Evolutionary conservation across 2,888 invertebrate genomes (phyloP), one percentile per base, ranked within the genome.

Genomic region (Leptopilina syphax): DNA sequence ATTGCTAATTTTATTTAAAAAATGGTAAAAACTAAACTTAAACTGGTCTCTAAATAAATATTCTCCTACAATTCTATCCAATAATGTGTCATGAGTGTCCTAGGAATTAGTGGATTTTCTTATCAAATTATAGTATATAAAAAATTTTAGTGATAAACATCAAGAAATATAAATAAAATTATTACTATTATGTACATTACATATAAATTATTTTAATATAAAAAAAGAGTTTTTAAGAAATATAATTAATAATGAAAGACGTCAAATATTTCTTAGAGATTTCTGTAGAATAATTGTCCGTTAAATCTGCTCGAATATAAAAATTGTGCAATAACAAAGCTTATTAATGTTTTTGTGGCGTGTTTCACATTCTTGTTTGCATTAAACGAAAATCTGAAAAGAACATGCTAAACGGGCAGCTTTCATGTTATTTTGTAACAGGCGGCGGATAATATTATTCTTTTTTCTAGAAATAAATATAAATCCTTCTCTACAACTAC

Each of bases 311-410:
- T 47, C 47, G 68, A 68, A 77, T 83, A 80, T 81, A 79, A 86
- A 9, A 86, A 86, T 83, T 83, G 81, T 81, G 80, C 81, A 54
- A 10, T 68, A 60, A 34, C 76, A 77, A 76, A 13, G 77, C 78
- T 47, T 65, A 80, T 83, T 86, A 86, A 85, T 81, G 86, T 83
- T 81, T 60, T 77, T 66, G 81, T 85, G 65, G 85, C 86, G 84
- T 86, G 86, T 81, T 70, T 80, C 60, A 65, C 67, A 65, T 70
- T 50, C 68, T 77, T 81, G 84, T 81, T 81, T 81, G 80, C 82
- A 81, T 80, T 77, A 78, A 83, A 79, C 84, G 80, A 82, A 82
- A 82, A 83, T 85, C 84, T 81, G 18, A 81, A 77, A 77, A 79
- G 65, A 82, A 79, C 86, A 86, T 81, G 84, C 84, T 77, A 86